Conservation (phyloP, 2,888 invertebrate genomes). For the Cryptophagus acutangulus region DNA sequence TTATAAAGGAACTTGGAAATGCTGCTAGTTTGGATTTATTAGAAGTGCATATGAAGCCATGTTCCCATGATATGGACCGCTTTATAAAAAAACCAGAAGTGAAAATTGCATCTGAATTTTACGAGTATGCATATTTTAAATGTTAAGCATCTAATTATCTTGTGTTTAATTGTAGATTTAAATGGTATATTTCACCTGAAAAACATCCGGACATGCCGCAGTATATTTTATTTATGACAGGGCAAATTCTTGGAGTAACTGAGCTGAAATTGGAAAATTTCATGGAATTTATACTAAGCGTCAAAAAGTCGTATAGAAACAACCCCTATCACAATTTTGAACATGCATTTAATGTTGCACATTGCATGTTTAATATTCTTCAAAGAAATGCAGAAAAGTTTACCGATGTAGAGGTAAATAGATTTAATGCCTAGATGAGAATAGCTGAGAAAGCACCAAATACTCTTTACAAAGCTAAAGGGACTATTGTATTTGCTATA, state of each 20-base stretch:
- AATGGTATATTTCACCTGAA: conserved; percentile 54
- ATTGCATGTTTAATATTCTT: conserved; percentile 57
- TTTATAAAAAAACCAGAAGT: conserved; percentile 47
- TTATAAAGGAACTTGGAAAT: not conserved
- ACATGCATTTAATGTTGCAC: conserved; percentile 59
- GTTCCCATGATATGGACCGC: conserved; percentile 50
- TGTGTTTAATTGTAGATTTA: conserved; percentile 45
- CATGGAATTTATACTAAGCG: conserved; percentile 51
- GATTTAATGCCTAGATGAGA: too few species aligned
- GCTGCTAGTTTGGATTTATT: conserved; percentile 26
- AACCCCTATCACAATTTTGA: conserved; percentile 61
- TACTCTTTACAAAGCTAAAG: too few species aligned
- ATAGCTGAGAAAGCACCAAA: too few species aligned
- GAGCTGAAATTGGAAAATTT: conserved; percentile 45
- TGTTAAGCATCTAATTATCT: not conserved
- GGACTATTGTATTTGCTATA: too few species aligned
- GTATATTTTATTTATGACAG: conserved; percentile 52
- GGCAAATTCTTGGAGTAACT: conserved; percentile 48
- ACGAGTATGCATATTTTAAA: conserved; percentile 42
- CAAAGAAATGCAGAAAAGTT: conserved; percentile 43
- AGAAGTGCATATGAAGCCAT: conserved; percentile 52
- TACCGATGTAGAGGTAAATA: conserved; percentile 30
- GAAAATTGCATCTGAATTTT: conserved; percentile 49
- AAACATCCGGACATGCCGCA: conserved; percentile 52
- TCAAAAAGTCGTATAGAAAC: conserved; percentile 49